A percentile compares a stretch with the other conserved stretches of the same genome.
These are phyloP conservation scores for Netelia fuscicornis DNA, from an alignment of 2,888 invertebrate species.

Conservation along the genomic window DNA sequence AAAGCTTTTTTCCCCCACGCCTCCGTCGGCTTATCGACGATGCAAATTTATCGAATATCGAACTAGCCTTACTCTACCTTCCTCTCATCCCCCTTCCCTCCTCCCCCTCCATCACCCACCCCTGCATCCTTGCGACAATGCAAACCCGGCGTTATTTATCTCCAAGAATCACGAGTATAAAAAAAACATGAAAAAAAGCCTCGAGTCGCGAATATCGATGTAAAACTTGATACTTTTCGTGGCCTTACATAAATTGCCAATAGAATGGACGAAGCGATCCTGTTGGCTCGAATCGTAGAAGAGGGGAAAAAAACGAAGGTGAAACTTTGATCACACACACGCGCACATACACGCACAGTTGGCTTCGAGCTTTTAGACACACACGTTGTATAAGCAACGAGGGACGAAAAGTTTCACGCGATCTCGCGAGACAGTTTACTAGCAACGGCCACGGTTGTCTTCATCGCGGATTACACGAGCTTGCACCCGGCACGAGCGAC, in stretches of 20 bases:
- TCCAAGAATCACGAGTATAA: background rate
- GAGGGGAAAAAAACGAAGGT: constrained; percentile 1
- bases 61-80: background rate
- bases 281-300: background rate
- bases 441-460: background rate
- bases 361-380: constrained; percentile 10
- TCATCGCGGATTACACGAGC: constrained; percentile 11
- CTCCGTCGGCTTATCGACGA: constrained; percentile 1
- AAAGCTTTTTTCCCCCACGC: background rate
- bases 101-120: too few species aligned
- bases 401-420: background rate
- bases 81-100: too few species aligned
- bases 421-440: constrained; percentile 1
- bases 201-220: background rate
- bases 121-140: too few species aligned
- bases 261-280: background rate
- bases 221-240: background rate
- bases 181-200: background rate
- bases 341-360: background rate
- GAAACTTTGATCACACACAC: background rate
- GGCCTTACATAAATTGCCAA: too few species aligned
- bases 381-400: background rate
- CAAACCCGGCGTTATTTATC: background rate
- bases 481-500: background rate
- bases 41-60: constrained; percentile 39